Evolutionary conservation across 1,140 invertebrate species (phyloP), one percentile per base, ranked within the genome.

Genomic region (Drosophila aff.): DNA sequence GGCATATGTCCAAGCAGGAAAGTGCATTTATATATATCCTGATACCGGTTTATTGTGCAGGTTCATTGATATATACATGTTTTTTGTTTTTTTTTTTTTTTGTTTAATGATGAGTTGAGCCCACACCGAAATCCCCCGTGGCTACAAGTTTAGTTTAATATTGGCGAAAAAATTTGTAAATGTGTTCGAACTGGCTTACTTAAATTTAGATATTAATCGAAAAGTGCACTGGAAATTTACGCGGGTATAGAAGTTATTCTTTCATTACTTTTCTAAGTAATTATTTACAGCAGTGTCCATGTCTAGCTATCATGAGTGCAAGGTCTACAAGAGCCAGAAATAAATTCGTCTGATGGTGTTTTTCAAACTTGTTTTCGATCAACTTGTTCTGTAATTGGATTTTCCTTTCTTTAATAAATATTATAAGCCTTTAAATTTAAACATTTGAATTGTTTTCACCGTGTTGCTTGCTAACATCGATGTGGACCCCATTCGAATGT

Each of bases 391-490:
- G 3, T 33, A 33, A 33, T 2, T 33, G 33, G 10, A 33, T 33
- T 33, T 33, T 11, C 33, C 10, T 40, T 6, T 40, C 4, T 7
- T 40, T 41, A 4, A 44, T 55, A 21, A 36, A 21, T 28, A 41
- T 58, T n/a, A 7, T 16, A 7, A 18, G 3, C 5, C 8, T 4
- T 15, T 41, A 1, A 62, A 18, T 4, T 15, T 41, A 1, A 62
- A 18, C 2, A n/a, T 11, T 41, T 18, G 7, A 7, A 3, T 28
- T n/a, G 65, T 63, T 86, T 53, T 61, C 60, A 61, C 67, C 44
- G 67, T 72, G 65, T 58, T 66, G 68, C 66, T 64, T 76, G 38
- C 79, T 86, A 72, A 87, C 87, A 79, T 86, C 61, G 58, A 64
- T 69, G 44, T 52, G 28, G 10, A 52, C 10, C 49, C 18, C 11